These are phyloP conservation scores for Biston betularia DNA, from an alignment of 2,888 invertebrate species.

Conservation along the genomic window DNA sequence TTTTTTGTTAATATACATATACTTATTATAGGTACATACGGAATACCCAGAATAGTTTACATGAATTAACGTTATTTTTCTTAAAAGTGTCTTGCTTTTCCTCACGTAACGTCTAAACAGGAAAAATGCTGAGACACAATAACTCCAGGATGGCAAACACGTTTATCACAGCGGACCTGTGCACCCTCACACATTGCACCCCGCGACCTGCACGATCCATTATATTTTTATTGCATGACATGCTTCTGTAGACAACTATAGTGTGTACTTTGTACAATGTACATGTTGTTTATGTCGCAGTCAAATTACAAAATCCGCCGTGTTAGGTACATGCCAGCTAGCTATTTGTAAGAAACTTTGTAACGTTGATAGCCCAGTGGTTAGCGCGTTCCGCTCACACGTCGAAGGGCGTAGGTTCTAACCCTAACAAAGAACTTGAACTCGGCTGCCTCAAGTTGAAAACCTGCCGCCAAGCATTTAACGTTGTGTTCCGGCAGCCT, in stretches of 20 bases:
- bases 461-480: no score
- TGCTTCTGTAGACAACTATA: neutral
- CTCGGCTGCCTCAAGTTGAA: no score
- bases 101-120: conserved; percentile 6
- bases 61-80: neutral
- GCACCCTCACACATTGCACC: conserved; percentile 26
- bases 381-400: no score
- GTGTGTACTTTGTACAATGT: neutral
- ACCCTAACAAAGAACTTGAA: no score
- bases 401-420: no score
- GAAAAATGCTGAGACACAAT: conserved; percentile 22
- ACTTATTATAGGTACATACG: no score
- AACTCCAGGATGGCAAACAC: conserved; percentile 21
- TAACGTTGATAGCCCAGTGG: no score
- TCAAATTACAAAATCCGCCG: neutral
- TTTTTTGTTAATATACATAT: no score
- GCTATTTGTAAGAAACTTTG: no score
- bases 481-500: no score
- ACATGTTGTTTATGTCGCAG: neutral
- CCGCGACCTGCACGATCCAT: conserved; percentile 20
- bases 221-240: conserved; percentile 14
- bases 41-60: no score
- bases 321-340: neutral
- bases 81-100: conserved; percentile 1
- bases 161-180: conserved; percentile 24